phyloP scores from a whole-genome alignment of 2,888 invertebrate genomes.

The Agrilus cyanescens region DNA sequence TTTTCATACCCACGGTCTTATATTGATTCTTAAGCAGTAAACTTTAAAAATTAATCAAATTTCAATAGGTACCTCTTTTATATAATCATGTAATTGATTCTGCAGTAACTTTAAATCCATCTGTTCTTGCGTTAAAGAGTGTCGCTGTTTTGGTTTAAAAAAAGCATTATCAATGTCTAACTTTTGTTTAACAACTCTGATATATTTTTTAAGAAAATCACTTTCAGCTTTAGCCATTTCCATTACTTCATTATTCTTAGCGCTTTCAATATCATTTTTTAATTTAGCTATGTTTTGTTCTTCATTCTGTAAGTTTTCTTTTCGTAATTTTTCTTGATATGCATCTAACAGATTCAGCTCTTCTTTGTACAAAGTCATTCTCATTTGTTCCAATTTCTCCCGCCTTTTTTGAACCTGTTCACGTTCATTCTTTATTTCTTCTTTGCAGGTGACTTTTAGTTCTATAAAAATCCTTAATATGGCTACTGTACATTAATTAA shows the following conservation, averaged over 20 bases:
- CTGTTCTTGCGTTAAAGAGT: neutral
- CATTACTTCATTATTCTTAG: constrained; percentile 12
- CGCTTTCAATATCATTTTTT: constrained; percentile 17
- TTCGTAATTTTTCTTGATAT: constrained; percentile 17
- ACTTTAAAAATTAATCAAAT: too few species aligned
- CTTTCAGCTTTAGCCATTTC: constrained; percentile 19
- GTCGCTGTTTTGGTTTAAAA: too few species aligned
- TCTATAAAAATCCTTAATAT: constrained; percentile 10
- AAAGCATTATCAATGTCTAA: neutral
- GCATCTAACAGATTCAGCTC: constrained; percentile 22
- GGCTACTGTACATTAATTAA: neutral
- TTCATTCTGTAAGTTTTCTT: constrained; percentile 14
- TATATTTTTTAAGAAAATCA: constrained; percentile 13
- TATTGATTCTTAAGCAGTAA: too few species aligned
- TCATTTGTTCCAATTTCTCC: constrained; percentile 19
- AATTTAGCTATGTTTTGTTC: constrained; percentile 17
- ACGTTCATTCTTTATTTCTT: constrained; percentile 22
- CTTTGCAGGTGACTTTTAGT: constrained; percentile 23
- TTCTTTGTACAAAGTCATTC: constrained; percentile 21
- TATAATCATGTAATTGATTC: neutral
- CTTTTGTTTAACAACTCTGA: neutral
- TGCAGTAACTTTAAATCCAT: neutral
- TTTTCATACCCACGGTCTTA: too few species aligned
- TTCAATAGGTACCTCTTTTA: neutral
- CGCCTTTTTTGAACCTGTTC: constrained; percentile 22